Evolutionary conservation across 2,888 invertebrate genomes (phyloP).

Genomic region (Anodontia alba): DNA sequence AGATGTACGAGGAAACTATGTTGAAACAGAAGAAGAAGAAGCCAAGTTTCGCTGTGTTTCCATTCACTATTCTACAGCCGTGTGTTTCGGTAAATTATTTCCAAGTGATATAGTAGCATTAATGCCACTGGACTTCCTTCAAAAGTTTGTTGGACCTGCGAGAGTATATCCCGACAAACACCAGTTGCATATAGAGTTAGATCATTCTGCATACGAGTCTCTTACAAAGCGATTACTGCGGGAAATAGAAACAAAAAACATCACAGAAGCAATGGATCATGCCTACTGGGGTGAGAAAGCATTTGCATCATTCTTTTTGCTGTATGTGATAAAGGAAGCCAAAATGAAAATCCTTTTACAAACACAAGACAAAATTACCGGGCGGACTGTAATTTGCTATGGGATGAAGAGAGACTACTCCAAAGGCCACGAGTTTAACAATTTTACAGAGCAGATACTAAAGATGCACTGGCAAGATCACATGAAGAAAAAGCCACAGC

Average conservation of each 20-base stretch:
- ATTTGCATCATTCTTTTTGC: background rate
- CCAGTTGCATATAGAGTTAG: background rate
- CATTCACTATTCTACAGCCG: background rate
- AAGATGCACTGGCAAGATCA: background rate
- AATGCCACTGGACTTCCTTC: background rate
- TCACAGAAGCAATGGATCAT: background rate
- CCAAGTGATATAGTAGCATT: background rate
- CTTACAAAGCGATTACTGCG: background rate
- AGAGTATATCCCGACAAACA: background rate
- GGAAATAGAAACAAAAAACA: background rate
- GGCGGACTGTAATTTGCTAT: background rate
- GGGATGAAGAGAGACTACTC: background rate
- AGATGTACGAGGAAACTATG: background rate
- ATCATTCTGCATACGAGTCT: background rate
- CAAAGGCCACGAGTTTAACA: background rate
- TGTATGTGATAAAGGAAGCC: background rate
- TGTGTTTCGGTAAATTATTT: background rate
- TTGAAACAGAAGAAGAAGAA: background rate
- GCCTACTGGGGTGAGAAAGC: background rate
- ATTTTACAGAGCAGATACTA: background rate
- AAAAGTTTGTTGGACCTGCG: background rate
- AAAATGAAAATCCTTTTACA: background rate
- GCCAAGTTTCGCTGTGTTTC: background rate
- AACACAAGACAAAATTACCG: background rate
- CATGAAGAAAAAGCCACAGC: background rate